Evolutionary conservation across 2,113 vertebrate species (phyloP).

Genomic region (Myanophis thanlyinensis): DNA sequence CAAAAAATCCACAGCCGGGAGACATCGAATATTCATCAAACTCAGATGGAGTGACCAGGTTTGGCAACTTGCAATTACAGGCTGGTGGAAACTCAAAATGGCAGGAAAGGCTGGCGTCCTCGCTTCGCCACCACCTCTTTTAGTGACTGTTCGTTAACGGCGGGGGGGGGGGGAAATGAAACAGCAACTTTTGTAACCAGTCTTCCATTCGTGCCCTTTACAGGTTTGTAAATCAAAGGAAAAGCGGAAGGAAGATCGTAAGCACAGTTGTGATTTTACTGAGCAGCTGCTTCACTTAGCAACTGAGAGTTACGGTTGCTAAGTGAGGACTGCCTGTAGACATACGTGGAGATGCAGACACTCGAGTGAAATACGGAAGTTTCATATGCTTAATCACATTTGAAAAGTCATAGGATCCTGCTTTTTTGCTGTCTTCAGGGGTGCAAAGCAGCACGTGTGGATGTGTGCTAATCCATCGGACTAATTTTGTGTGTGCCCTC

Average conservation of each 20-base stretch:
- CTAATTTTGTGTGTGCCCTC: background rate
- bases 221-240: background rate
- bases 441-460: background rate
- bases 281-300: background rate
- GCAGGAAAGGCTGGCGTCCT: background rate
- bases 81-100: background rate
- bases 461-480: background rate
- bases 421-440: background rate
- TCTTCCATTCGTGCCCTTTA: background rate
- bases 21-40: fast-evolving
- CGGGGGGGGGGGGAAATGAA: background rate
- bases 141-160: background rate
- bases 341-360: background rate
- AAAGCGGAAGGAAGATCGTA: background rate
- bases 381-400: background rate
- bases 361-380: background rate
- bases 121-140: background rate
- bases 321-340: background rate
- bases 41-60: fast-evolving
- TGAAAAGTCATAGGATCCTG: background rate
- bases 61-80: fast-evolving
- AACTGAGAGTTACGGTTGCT: background rate
- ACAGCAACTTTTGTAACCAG: background rate
- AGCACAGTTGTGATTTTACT: background rate
- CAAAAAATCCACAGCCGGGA: conserved; percentile 36